These are phyloP conservation scores for Sebastes hubbsi DNA, from an alignment of 2,797 vertebrate species.

Conservation along the genomic window DNA sequence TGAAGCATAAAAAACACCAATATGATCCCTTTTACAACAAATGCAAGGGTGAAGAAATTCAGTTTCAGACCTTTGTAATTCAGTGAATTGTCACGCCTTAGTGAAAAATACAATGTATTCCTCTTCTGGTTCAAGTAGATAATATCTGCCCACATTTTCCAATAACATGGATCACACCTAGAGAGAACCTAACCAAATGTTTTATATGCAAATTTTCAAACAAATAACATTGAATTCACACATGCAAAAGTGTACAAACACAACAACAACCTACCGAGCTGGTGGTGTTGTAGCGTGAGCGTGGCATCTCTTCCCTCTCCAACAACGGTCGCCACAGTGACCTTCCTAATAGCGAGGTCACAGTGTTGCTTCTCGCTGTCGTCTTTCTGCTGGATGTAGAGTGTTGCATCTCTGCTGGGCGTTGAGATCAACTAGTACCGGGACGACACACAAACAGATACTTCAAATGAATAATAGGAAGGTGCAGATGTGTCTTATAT, in stretches of 20 bases:
- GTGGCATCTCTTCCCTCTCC: conserved; percentile 65
- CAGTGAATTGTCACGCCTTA: background rate
- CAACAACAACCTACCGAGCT: conserved; percentile 63
- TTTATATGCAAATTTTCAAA: conserved; percentile 9
- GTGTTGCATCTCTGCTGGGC: conserved; percentile 69
- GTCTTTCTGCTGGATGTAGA: conserved; percentile 79
- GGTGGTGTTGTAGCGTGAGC: conserved; percentile 76
- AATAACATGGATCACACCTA: background rate
- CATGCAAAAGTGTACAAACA: background rate
- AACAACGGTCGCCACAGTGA: conserved; percentile 76
- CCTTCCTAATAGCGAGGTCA: conserved; percentile 76
- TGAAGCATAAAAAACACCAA: background rate
- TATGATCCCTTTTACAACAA: background rate
- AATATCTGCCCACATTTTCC: background rate
- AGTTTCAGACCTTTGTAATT: background rate
- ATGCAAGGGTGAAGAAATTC: background rate
- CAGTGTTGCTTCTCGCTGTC: conserved; percentile 76
- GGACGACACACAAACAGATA: background rate
- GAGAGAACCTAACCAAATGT: conserved; percentile 2
- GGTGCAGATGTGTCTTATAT: background rate
- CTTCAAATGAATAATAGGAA: background rate
- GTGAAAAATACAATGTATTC: background rate
- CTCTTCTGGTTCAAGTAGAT: background rate
- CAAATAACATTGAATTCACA: background rate
- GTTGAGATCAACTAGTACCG: conserved; percentile 79